These are phyloP conservation scores for Schizothorax lantsangensis DNA, from an alignment of 2,797 vertebrate species.

Conservation along the genomic window DNA sequence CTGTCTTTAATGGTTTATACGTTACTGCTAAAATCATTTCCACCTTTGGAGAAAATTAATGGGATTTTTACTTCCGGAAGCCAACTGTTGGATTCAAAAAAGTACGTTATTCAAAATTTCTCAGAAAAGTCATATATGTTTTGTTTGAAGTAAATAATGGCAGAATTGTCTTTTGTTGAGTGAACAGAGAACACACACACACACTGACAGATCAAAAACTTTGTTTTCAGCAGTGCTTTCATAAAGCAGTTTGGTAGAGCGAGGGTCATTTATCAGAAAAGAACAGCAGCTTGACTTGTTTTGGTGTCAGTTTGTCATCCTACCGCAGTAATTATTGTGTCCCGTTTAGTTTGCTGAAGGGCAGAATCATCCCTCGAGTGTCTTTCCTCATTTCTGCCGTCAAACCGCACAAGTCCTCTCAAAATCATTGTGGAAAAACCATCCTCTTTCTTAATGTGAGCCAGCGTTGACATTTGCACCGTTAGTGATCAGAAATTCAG, in stretches of 20 bases:
- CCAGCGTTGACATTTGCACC: neutral
- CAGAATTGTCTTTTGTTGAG: neutral
- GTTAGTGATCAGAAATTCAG: neutral
- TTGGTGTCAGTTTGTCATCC: constrained; percentile 25
- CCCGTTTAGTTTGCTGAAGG: constrained; percentile 25
- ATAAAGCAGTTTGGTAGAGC: neutral
- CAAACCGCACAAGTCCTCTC: constrained; percentile 1
- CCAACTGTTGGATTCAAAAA: neutral
- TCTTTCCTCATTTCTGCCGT: constrained; percentile 34
- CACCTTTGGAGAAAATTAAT: neutral
- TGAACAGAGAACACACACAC: neutral
- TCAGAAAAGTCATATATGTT: neutral
- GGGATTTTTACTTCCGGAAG: neutral
- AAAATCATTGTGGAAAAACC: neutral
- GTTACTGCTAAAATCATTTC: neutral
- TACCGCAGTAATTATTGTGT: constrained; percentile 21
- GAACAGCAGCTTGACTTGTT: constrained; percentile 7
- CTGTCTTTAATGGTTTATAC: neutral
- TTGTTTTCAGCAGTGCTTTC: neutral
- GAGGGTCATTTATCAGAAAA: constrained; percentile 14
- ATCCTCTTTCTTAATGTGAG: neutral
- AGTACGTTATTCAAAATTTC: neutral
- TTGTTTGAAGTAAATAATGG: neutral
- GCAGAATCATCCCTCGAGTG: constrained; percentile 16
- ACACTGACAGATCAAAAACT: neutral